Evolutionary conservation across 1,140 invertebrate species (phyloP).

Genomic region (Pristionchus pacificus): DNA sequence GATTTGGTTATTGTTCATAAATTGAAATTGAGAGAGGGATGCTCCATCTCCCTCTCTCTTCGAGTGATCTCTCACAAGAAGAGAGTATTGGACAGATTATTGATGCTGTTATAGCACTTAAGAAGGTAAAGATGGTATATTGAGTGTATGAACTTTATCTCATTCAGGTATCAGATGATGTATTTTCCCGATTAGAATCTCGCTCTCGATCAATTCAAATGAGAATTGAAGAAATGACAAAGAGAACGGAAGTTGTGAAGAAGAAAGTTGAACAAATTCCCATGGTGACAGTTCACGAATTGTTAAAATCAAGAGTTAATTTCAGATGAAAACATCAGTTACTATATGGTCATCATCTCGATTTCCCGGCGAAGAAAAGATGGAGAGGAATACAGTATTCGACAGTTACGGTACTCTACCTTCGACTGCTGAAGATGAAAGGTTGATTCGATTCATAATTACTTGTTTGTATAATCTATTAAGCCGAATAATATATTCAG

Average conservation of each 20-base stretch:
- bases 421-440: no score
- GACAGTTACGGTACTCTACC: no score
- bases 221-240: neutral
- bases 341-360: neutral
- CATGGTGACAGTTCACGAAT: constrained; percentile 1
- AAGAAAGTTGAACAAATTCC: constrained; percentile 13
- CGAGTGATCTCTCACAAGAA: constrained; percentile 9
- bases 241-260: constrained; percentile 1
- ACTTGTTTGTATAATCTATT: no score
- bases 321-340: constrained; percentile 18
- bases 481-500: no score
- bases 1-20: no score
- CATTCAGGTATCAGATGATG: constrained; percentile 18
- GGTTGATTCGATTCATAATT: no score
- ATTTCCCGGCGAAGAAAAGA: constrained; percentile 16
- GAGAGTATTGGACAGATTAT: constrained; percentile 8
- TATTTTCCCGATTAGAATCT: constrained; percentile 10
- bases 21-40: no score
- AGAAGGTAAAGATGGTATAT: neutral
- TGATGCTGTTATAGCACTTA: neutral
- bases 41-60: constrained; percentile 14
- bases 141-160: neutral
- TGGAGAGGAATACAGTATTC: no score
- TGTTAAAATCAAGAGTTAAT: neutral
- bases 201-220: neutral